Evolutionary conservation across 2,797 vertebrate genomes (phyloP), one percentile per base, ranked within the genome.

Genomic region (Notolepis coatsorum): DNA sequence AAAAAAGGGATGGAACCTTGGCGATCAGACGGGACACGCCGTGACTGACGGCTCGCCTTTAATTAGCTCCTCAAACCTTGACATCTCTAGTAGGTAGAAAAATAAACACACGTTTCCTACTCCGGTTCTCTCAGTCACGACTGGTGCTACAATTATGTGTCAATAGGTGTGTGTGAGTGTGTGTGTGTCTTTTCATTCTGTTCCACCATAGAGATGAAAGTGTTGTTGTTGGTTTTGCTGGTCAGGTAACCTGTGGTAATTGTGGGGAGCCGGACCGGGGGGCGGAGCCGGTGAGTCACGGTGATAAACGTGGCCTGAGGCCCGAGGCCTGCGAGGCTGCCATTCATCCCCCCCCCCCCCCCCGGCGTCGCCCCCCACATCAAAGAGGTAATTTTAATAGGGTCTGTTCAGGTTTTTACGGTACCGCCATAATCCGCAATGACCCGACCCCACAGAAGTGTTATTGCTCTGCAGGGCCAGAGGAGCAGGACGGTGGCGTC

Each of bases 321-420:
- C 13, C 15, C 9, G 1, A 5, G 9, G n/a, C 52, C 24, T 35
- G 7, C n/a, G 25, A 21, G n/a, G 45, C 37, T 27, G 45, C 7
- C 35, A 43, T 61, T 52, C 41, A 56, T 20, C 41, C 38, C 13
- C n/a, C 23, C 5, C 47, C 51, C 9, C 9, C 15, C n/a, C n/a
- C n/a, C n/a, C n/a, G n/a, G 9, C 9, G 2, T 21, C 10, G 21
- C 24, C 37, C 10, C 8, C 39, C 21, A 60, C 68, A 43, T 61
- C 41, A 66, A 57, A 61, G 47, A 17, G 55, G 15, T 15, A 5
- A 3, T 3, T 41, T 43, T 57, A 55, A 61, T 31, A 41, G 48
- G 33, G 23, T 38, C 52, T 52, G 52, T 39, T 61, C 28, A 25
- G 28, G 17, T 45, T 49, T 62, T 65, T 55, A 52, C 23, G 27